These are phyloP conservation scores for Tipula confusa DNA, from an alignment of 2,888 invertebrate species.

Conservation along the genomic window DNA sequence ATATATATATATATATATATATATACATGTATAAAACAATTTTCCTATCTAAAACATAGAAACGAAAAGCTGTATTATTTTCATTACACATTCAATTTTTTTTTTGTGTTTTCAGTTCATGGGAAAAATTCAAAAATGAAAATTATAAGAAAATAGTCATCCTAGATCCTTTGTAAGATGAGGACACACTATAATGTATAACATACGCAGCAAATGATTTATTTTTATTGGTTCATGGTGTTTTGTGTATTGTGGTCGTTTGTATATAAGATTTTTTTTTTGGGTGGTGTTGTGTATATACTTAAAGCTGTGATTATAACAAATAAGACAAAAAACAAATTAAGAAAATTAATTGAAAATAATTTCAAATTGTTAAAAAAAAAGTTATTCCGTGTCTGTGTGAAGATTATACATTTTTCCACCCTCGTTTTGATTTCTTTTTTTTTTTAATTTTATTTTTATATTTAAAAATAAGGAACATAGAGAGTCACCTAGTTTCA, in stretches of 20 bases:
- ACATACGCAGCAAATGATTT: not conserved
- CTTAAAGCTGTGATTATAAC: not conserved
- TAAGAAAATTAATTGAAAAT: not conserved
- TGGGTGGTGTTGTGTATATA: not conserved
- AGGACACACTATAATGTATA: not conserved
- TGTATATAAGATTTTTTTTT: not conserved
- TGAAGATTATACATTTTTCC: not conserved
- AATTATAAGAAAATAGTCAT: conserved; percentile 21
- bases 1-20: not conserved
- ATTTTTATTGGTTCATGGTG: not conserved
- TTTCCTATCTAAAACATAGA: not conserved
- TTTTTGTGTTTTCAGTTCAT: not conserved
- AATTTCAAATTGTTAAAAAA: not conserved
- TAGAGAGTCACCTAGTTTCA: not conserved
- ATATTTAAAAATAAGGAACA: not conserved
- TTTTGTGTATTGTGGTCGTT: not conserved
- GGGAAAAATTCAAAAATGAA: not conserved
- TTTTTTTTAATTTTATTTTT: conserved; percentile 15
- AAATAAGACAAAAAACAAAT: not conserved
- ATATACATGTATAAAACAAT: not conserved
- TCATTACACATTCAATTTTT: not conserved
- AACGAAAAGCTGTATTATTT: not conserved
- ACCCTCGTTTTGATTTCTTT: not conserved
- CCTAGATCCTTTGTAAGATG: conserved; percentile 25
- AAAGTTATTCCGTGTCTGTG: not conserved